Conservation (phyloP, 2,113 vertebrate genomes). For the Cyphomyrus plagiostoma region DNA sequence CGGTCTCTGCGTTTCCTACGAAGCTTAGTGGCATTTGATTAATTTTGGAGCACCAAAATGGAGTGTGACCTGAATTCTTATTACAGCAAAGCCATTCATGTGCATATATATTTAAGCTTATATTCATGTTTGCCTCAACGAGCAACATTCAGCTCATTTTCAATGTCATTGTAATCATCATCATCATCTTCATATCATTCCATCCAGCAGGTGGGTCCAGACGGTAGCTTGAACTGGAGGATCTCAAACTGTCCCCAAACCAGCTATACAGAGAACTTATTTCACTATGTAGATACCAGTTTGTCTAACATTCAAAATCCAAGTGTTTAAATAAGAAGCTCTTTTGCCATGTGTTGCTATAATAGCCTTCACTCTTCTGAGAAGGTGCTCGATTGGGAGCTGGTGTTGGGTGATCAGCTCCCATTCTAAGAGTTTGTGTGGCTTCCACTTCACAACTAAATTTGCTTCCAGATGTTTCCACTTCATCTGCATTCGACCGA, state of each 20-base stretch:
- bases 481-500: not conserved
- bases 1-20: not conserved
- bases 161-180: not conserved
- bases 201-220: not conserved
- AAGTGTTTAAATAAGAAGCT: not conserved
- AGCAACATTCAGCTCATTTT: not conserved
- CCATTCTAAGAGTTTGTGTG: not conserved
- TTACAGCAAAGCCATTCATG: not conserved
- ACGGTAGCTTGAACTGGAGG: not conserved
- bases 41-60: not conserved
- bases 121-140: not conserved
- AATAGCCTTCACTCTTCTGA: not conserved
- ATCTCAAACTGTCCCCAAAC: not conserved
- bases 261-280: not conserved
- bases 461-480: not conserved
- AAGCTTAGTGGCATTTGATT: not conserved
- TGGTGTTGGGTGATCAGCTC: not conserved
- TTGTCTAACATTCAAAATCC: not conserved
- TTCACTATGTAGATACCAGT: not conserved
- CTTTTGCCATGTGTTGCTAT: not conserved
- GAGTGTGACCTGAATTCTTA: not conserved
- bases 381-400: not conserved
- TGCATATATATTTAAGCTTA: not conserved
- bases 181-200: not conserved
- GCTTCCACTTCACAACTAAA: not conserved